Conservation (phyloP, 2,797 vertebrate genomes). For the Myripristis jacobus region DNA sequence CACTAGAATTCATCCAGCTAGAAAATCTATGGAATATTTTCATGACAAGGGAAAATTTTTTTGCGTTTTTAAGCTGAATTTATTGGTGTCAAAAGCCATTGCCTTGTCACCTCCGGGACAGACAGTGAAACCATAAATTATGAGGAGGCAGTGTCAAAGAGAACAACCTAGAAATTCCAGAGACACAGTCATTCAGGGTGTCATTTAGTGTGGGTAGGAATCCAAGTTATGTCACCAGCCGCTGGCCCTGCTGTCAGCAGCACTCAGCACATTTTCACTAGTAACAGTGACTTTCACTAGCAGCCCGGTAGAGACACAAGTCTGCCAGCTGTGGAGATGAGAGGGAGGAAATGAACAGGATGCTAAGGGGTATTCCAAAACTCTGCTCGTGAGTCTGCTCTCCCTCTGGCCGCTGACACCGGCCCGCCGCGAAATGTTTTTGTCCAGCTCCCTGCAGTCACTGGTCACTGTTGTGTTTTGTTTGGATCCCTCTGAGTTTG, state of each 20-base stretch:
- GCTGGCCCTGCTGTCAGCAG: constrained; percentile 12
- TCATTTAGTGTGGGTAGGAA: constrained; percentile 26
- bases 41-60: constrained; percentile 19
- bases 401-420: constrained; percentile 16
- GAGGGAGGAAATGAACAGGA: constrained; percentile 30
- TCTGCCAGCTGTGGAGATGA: constrained; percentile 21
- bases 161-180: constrained; percentile 18
- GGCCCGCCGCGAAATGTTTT: constrained; percentile 37
- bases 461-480: constrained; percentile 33
- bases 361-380: constrained; percentile 22
- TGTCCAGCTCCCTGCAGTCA: constrained; percentile 32
- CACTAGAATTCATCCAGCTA: not conserved
- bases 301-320: constrained; percentile 21
- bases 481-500: constrained; percentile 47
- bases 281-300: constrained; percentile 34
- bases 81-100: constrained; percentile 9
- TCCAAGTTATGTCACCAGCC: constrained; percentile 16
- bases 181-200: constrained; percentile 4
- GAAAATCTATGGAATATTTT: not conserved
- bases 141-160: constrained; percentile 4
- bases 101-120: constrained; percentile 2
- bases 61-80: constrained; percentile 12
- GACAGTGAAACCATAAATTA: constrained; percentile 16
- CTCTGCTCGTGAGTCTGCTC: constrained; percentile 26
- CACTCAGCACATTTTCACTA: constrained; percentile 43